phyloP scores from a whole-genome alignment of 2,888 invertebrate genomes.

The Habrosyne pyritoides region DNA sequence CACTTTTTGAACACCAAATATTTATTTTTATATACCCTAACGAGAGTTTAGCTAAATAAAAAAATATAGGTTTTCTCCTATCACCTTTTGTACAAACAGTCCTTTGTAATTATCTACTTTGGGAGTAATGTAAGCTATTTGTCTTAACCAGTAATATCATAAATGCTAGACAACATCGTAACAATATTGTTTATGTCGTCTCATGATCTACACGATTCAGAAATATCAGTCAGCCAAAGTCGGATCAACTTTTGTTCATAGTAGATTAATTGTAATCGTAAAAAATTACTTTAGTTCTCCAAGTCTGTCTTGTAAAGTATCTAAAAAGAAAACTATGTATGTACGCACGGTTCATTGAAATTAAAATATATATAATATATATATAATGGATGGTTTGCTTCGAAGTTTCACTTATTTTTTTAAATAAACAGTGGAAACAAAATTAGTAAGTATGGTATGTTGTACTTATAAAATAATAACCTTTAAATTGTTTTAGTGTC shows the following conservation, averaged over 20 bases:
- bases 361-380: no score
- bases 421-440: no score
- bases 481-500: no score
- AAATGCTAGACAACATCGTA: conserved; percentile 44
- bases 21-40: conserved; percentile 67
- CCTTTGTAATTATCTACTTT: conserved; percentile 67
- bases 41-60: conserved; percentile 79
- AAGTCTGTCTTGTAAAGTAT: neutral
- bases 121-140: conserved; percentile 71
- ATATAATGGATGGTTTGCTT: no score
- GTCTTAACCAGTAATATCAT: conserved; percentile 51
- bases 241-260: conserved; percentile 11
- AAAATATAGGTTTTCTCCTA: conserved; percentile 67
- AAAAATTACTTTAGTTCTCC: neutral
- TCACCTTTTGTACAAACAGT: conserved; percentile 69
- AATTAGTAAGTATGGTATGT: no score
- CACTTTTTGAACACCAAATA: conserved; percentile 77
- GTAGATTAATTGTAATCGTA: neutral
- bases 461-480: no score
- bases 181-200: conserved; percentile 24
- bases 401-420: no score
- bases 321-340: neutral
- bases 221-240: conserved; percentile 12
- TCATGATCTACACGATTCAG: conserved; percentile 19
- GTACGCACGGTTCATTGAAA: neutral